Evolutionary conservation across 1,140 invertebrate species (phyloP).

Genomic region (Listronotus bonariensis): DNA sequence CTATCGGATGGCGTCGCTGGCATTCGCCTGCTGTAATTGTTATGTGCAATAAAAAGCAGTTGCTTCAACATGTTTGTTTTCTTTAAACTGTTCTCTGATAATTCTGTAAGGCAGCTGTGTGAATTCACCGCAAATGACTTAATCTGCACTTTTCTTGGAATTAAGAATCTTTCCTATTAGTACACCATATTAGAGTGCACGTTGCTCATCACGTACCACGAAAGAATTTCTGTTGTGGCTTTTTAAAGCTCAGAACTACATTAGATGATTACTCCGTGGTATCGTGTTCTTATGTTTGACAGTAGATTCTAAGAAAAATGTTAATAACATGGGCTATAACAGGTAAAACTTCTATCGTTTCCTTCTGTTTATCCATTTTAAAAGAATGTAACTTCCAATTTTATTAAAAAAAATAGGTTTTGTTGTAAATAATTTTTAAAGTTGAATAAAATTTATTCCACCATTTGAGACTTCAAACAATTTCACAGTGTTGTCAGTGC

Average conservation of each 20-base stretch:
- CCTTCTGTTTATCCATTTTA: too few relatives aligned
- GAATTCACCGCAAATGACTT: constrained; percentile 49
- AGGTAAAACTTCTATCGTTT: too few relatives aligned
- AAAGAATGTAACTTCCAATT: too few relatives aligned
- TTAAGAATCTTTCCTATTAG: constrained; percentile 33
- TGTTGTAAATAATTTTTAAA: too few relatives aligned
- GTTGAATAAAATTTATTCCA: too few relatives aligned
- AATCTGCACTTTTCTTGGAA: constrained; percentile 45
- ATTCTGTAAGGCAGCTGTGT: constrained; percentile 47
- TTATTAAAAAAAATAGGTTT: too few relatives aligned
- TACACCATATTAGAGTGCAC: constrained; percentile 30
- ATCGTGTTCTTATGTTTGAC: constrained; percentile 16
- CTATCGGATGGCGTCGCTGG: constrained; percentile 36
- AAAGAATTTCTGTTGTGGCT: constrained; percentile 26
- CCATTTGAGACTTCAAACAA: too few relatives aligned
- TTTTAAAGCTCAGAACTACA: constrained; percentile 22
- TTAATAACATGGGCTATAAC: constrained; percentile 8
- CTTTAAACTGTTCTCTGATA: constrained; percentile 41
- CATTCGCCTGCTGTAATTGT: constrained; percentile 47
- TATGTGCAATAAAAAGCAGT: constrained; percentile 48
- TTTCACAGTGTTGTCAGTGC: too few relatives aligned
- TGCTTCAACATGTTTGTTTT: constrained; percentile 46
- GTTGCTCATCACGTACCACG: constrained; percentile 12
- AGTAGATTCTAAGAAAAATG: constrained; percentile 22
- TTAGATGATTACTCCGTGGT: constrained; percentile 30